Evolutionary conservation across 2,888 invertebrate genomes (phyloP).

Genomic region (Macrophya alboannulata): DNA sequence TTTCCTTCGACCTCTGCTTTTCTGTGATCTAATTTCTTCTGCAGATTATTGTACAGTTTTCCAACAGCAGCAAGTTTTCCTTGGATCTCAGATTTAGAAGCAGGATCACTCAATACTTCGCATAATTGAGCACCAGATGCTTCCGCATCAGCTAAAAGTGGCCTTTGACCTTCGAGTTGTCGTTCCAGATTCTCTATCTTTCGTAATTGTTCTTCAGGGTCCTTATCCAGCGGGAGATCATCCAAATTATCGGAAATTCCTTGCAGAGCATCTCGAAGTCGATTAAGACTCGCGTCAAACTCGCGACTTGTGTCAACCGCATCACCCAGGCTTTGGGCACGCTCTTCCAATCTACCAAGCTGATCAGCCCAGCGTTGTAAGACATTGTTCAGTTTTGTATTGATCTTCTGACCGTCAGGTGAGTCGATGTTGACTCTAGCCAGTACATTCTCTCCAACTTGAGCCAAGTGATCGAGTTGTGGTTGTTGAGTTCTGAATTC

Average conservation of each 20-base stretch:
- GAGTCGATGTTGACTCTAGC: constrained; percentile 82
- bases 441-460: constrained; percentile 90
- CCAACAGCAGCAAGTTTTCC: constrained; percentile 93
- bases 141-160: constrained; percentile 93
- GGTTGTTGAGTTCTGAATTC: constrained; percentile 97
- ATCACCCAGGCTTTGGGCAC: constrained; percentile 94
- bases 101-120: constrained; percentile 93
- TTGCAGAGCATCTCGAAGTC: constrained; percentile 93
- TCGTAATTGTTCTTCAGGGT: constrained; percentile 93
- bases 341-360: constrained; percentile 89
- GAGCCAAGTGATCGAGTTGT: constrained; percentile 91
- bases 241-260: constrained; percentile 94
- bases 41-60: constrained; percentile 93
- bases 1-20: constrained; percentile 95
- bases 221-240: constrained; percentile 89
- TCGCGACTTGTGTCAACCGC: constrained; percentile 96
- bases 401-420: constrained; percentile 85
- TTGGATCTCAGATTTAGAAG: constrained; percentile 94
- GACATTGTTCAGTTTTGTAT: constrained; percentile 88
- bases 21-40: constrained; percentile 93
- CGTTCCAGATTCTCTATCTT: constrained; percentile 94
- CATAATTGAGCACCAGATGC: constrained; percentile 94
- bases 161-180: constrained; percentile 94
- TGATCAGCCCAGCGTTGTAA: constrained; percentile 92
- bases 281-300: constrained; percentile 93